Conservation (phyloP, 2,113 vertebrate genomes). For the Oryzias melastigma region DNA sequence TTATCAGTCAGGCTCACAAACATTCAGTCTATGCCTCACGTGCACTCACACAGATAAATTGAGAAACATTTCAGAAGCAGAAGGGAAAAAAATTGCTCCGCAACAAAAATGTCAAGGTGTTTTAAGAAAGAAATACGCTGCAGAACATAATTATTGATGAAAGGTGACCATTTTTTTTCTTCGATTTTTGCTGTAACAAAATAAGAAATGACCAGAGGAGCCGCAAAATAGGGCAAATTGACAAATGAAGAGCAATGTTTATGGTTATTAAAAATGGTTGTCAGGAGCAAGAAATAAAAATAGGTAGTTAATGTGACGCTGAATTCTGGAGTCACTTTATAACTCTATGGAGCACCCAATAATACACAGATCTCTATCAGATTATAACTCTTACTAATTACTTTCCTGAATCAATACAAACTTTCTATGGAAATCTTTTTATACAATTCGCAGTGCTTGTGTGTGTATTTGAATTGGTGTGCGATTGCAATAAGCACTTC, state of each 20-base stretch:
- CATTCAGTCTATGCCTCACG: constrained; percentile 8
- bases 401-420: constrained; percentile 43
- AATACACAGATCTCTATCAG: constrained; percentile 44
- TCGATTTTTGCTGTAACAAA: constrained; percentile 51
- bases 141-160: constrained; percentile 60
- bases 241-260: constrained; percentile 38
- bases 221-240: constrained; percentile 11
- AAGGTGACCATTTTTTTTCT: constrained; percentile 60
- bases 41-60: constrained; percentile 26
- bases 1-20: constrained; percentile 41
- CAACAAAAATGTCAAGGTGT: constrained; percentile 72
- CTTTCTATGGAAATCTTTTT: constrained; percentile 38
- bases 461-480: not conserved
- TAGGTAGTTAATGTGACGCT: constrained; percentile 18
- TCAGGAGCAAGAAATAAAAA: constrained; percentile 26
- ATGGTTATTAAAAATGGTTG: constrained; percentile 52
- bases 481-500: not conserved
- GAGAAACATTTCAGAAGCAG: constrained; percentile 61
- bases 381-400: constrained; percentile 62
- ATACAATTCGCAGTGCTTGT: constrained; percentile 32
- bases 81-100: constrained; percentile 56
- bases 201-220: constrained; percentile 44
- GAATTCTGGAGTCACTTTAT: constrained; percentile 25
- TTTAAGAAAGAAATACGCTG: constrained; percentile 73
- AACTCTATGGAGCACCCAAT: constrained; percentile 17